Evolutionary conservation across 1,140 invertebrate species (phyloP), one percentile per base, ranked within the genome.

Genomic region (Zaprionus vittiger): DNA sequence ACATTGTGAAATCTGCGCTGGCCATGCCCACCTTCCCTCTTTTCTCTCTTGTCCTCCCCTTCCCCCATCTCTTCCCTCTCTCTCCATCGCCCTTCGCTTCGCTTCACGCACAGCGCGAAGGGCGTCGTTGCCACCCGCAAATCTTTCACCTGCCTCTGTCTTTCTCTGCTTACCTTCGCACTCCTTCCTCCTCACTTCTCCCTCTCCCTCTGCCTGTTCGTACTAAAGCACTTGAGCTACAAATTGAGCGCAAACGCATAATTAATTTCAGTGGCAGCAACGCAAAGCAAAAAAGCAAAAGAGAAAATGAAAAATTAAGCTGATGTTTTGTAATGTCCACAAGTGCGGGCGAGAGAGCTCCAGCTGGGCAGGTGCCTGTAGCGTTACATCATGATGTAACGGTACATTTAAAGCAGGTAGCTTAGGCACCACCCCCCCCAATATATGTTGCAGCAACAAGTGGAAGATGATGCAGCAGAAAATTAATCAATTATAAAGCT

Each of bases 241-340:
- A 87, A 87, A 87, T 87, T 89, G 84, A 89, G 84, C 84, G 84
- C 84, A 81, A 87, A 87, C 84, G 84, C 84, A 87, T 87, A 87
- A 87, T 89, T 87, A 87, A 87, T 87, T 87, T 80, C 84, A 79
- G 68, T 66, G 79, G 66, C 79, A 64, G 75, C 65, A 47, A 0
- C 37, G 26, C 26, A 55, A 61, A 41, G 61, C 31, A n/a, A 47
- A 66, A 55, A 60, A 44, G 14, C 44, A 69, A 34, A 67, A 56
- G 55, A 56, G 11, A 71, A 66, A 20, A 64, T 65, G 37, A 72
- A 61, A 80, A 87, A 81, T 79, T 65, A 90, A 89, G 85, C 90
- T 81, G 79, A 90, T 83, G 81, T 89, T 81, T 87, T 67, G 84
- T 84, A 87, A 87, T 87, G n/a, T 47, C 78, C 62, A 59, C 84